A percentile compares a stretch with the other conserved stretches of the same genome.
Conservation (phyloP, 2,113 vertebrate species). For the Pelecanus crispus region DNA sequence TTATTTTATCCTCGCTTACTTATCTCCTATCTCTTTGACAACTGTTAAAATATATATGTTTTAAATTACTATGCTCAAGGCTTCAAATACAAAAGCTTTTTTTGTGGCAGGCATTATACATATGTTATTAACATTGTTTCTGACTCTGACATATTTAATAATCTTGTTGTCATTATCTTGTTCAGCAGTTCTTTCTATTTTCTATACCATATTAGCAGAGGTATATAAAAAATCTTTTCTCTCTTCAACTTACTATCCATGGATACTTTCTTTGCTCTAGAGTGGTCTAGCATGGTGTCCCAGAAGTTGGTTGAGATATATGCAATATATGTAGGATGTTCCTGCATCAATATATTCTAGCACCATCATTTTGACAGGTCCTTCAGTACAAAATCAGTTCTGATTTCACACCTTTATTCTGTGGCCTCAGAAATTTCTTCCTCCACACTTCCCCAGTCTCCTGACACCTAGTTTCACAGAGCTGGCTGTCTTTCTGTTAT, state of each 20-base stretch:
- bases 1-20: not conserved
- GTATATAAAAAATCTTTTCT: not conserved
- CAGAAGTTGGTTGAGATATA: not conserved
- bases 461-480: not conserved
- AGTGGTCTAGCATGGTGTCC: not conserved
- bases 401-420: not conserved
- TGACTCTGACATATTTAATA: not conserved
- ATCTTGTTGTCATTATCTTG: not conserved
- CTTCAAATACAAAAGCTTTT: not conserved
- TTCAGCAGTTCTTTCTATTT: not conserved
- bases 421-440: not conserved
- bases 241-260: not conserved
- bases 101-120: not conserved
- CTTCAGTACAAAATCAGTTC: not conserved
- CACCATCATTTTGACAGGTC: not conserved
- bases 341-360: not conserved
- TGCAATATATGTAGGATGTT: not conserved
- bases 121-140: not conserved
- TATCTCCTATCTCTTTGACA: not conserved
- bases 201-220: not conserved
- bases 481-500: not conserved
- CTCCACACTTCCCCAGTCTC: not conserved
- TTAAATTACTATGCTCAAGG: not conserved
- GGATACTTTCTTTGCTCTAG: not conserved
- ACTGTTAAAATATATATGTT: not conserved